A percentile compares a stretch with the other conserved stretches of the same genome.
Conservation (phyloP, 2,888 invertebrate species). For the Amphipoea lucens region DNA sequence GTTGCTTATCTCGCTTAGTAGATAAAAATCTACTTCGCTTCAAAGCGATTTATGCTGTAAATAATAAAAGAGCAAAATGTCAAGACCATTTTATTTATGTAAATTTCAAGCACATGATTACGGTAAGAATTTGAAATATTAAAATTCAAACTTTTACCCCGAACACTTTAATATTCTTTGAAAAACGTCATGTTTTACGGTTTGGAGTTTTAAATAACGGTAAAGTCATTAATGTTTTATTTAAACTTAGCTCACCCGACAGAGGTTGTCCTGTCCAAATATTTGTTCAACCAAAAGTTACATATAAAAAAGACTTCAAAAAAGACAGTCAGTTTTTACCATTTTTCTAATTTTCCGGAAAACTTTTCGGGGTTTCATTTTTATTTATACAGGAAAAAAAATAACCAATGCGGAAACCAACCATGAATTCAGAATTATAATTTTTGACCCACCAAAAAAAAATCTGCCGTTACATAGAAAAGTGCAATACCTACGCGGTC, state of each 20-base stretch:
- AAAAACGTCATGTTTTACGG: too few relatives aligned
- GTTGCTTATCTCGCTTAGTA: not conserved
- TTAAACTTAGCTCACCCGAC: not conserved
- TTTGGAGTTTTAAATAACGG: not conserved
- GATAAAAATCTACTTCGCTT: conserved; percentile 14
- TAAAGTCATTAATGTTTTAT: not conserved
- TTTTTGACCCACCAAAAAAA: too few relatives aligned
- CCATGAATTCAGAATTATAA: too few relatives aligned
- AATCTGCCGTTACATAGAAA: too few relatives aligned
- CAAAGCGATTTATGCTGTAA: conserved; percentile 13
- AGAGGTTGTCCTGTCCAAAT: not conserved
- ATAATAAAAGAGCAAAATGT: conserved; percentile 32
- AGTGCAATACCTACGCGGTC: too few relatives aligned
- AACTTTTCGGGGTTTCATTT: too few relatives aligned
- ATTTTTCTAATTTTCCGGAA: not conserved
- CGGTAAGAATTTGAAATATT: conserved; percentile 3
- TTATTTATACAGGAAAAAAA: too few relatives aligned
- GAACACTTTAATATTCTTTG: not conserved
- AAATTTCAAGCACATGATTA: conserved; percentile 30
- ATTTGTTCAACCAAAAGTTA: not conserved
- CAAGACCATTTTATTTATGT: conserved; percentile 15
- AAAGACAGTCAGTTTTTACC: not conserved
- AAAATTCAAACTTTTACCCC: not conserved
- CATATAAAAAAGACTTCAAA: not conserved
- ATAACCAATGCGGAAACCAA: too few relatives aligned